Percentiles rank a stretch among this genome's conserved stretches.
phyloP scores from a whole-genome alignment of 2,797 vertebrate species.

The Potorous gilbertii region DNA sequence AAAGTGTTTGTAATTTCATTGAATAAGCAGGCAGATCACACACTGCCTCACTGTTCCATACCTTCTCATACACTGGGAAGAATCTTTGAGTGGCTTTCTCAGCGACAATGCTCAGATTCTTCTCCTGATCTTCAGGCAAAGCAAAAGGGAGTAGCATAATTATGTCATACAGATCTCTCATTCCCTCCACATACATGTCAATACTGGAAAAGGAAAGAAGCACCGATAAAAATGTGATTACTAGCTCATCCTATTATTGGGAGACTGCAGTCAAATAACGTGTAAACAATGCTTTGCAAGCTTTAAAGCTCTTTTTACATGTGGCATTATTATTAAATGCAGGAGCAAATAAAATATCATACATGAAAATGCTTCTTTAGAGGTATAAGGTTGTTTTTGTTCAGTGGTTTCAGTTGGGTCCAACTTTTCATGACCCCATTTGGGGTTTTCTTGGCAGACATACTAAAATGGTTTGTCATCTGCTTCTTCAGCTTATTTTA shows the following conservation, averaged over 20 bases:
- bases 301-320: neutral
- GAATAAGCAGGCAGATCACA: neutral
- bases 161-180: slow-evolving; percentile 87
- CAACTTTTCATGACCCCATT: neutral
- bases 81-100: slow-evolving; percentile 86
- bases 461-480: neutral
- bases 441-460: neutral
- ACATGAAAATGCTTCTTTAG: neutral
- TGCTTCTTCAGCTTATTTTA: neutral
- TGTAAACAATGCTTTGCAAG: neutral
- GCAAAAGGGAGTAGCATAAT: slow-evolving; percentile 83
- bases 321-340: neutral
- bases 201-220: slow-evolving; percentile 85
- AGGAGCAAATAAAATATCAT: neutral
- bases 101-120: slow-evolving; percentile 83
- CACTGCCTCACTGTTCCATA: slow-evolving; percentile 62
- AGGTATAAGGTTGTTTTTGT: neutral
- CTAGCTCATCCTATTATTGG: neutral
- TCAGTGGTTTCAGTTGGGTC: neutral
- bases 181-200: slow-evolving; percentile 91
- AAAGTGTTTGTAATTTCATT: neutral
- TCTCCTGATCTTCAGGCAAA: slow-evolving; percentile 71
- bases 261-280: neutral
- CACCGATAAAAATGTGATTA: neutral
- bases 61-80: slow-evolving; percentile 92